Percentiles rank a stretch among this genome's conserved stretches.
phyloP scores from a whole-genome alignment of 2,113 vertebrate genomes.

The Canis aureus region DNA sequence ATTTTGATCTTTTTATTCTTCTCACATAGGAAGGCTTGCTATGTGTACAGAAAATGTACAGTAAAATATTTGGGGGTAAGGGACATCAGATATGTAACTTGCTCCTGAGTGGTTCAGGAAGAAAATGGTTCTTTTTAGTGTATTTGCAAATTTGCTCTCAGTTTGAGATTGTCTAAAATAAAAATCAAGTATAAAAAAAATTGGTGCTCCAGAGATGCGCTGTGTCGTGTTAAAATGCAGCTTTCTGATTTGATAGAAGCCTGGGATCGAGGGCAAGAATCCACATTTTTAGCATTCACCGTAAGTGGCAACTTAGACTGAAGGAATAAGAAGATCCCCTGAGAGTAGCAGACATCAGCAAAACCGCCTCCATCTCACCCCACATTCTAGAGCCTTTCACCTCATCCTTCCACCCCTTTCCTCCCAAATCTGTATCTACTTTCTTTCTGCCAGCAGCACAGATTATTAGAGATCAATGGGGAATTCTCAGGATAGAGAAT shows the following conservation, averaged over 20 bases:
- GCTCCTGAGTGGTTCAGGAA: neutral
- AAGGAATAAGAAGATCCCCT: neutral
- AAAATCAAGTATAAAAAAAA: neutral
- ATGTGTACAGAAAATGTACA: neutral
- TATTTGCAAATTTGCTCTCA: neutral
- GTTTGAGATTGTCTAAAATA: neutral
- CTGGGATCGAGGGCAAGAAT: neutral
- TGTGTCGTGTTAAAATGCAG: neutral
- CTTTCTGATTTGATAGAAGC: neutral
- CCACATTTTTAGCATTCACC: neutral
- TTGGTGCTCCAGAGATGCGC: neutral
- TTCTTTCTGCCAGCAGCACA: constrained; percentile 27
- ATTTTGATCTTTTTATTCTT: neutral
- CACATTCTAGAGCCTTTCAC: neutral
- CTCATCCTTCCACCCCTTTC: neutral
- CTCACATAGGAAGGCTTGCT: neutral
- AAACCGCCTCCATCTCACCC: neutral
- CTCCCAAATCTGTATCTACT: neutral
- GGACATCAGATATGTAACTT: neutral
- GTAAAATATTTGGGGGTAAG: neutral
- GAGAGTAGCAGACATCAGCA: neutral
- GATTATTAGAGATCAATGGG: neutral
- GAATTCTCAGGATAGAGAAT: constrained; percentile 19
- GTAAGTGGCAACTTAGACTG: neutral
- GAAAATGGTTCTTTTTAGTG: neutral